phyloP scores from a whole-genome alignment of 2,888 invertebrate species.

The Frankliniella intonsa region DNA sequence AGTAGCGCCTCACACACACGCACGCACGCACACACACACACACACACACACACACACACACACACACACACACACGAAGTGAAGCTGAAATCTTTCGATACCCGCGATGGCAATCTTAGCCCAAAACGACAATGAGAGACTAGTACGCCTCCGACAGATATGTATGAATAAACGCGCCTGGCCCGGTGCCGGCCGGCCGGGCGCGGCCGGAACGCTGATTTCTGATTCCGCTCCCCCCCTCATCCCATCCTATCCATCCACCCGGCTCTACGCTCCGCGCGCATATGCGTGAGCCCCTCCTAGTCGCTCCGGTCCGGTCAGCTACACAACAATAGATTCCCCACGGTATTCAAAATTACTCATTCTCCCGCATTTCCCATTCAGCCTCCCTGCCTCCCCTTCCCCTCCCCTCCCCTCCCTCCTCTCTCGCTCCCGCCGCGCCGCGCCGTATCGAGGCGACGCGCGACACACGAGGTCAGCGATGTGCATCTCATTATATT shows the following conservation, averaged over 20 bases:
- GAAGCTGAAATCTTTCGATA: not conserved
- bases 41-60: slow-evolving; percentile 29
- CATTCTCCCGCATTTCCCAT: slow-evolving; percentile 28
- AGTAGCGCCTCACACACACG: slow-evolving; percentile 34
- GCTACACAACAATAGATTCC: not conserved
- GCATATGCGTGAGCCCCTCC: not conserved
- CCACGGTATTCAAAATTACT: slow-evolving; percentile 19
- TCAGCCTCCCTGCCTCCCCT: slow-evolving; percentile 31
- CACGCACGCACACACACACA: slow-evolving; percentile 35
- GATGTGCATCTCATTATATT: slow-evolving; percentile 17
- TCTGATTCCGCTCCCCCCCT: not conserved
- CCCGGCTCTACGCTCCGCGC: not conserved
- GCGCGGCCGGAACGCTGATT: not conserved
- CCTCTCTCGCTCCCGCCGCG: not conserved
- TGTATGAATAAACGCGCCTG: not conserved
- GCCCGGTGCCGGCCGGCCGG: not conserved
- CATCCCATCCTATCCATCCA: not conserved
- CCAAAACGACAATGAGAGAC: too few relatives aligned
- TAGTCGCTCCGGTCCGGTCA: too few relatives aligned
- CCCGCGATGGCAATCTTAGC: too few relatives aligned
- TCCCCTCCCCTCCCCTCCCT: slow-evolving; percentile 31
- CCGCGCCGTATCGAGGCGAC: not conserved
- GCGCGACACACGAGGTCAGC: not conserved
- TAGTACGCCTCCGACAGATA: not conserved
- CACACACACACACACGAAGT: slow-evolving; percentile 29